phyloP scores from a whole-genome alignment of 2,113 vertebrate genomes.

The Chitala chitala region DNA sequence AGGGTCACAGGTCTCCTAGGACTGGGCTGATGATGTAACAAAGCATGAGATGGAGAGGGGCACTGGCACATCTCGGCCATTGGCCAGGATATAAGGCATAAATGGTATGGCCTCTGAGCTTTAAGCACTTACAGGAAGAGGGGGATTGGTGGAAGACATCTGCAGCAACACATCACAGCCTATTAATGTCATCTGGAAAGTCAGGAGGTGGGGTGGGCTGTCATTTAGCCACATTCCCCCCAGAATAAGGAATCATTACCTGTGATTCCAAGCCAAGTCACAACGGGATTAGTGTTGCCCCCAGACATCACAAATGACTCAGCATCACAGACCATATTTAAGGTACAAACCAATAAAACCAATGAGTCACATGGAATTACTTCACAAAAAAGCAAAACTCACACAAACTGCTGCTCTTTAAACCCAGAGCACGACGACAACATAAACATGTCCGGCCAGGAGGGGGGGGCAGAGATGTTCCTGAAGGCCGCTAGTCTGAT shows the following conservation, averaged over 20 bases:
- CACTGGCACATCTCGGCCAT: background rate
- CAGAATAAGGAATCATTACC: slow-evolving; percentile 3
- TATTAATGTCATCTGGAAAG: background rate
- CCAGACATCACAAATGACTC: slow-evolving; percentile 2
- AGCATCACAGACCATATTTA: slow-evolving; percentile 16
- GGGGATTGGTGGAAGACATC: background rate
- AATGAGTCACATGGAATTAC: background rate
- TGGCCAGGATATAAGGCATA: background rate
- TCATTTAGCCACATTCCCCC: slow-evolving; percentile 15
- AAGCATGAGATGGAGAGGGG: background rate
- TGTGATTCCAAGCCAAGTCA: slow-evolving; percentile 13
- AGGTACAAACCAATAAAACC: slow-evolving; percentile 10
- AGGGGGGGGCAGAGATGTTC: no score
- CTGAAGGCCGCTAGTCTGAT: no score
- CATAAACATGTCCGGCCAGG: no score
- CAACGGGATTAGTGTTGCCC: background rate
- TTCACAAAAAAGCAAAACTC: background rate
- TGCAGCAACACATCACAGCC: background rate
- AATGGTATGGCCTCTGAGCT: background rate
- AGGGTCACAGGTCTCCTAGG: background rate
- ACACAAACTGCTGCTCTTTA: background rate
- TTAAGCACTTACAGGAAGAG: background rate
- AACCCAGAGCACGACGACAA: background rate
- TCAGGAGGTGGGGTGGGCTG: background rate
- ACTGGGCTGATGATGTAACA: background rate